Evolutionary conservation across 2,113 vertebrate species (phyloP).

Genomic region (Miniopterus natalensis): DNA sequence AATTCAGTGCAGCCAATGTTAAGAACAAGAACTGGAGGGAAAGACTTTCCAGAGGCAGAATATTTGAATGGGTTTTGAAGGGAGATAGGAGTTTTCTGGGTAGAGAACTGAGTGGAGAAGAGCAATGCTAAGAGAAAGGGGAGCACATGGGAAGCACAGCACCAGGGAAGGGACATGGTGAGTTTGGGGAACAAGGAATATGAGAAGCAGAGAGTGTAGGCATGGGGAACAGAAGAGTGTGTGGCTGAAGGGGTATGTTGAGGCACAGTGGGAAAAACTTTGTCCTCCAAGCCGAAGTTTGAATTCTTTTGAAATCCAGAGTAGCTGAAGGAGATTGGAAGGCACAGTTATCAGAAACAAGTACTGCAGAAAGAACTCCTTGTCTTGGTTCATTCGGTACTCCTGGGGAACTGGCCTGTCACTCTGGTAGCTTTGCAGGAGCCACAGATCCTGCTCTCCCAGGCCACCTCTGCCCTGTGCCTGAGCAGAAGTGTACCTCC

Average conservation of each 20-base stretch:
- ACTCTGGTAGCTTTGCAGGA: not conserved
- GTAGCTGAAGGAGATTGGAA: not conserved
- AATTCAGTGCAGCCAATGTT: not conserved
- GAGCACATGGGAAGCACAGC: not conserved
- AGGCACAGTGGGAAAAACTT: fast-evolving
- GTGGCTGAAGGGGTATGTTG: not conserved
- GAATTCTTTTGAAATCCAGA: not conserved
- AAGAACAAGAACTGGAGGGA: not conserved
- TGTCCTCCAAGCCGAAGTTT: not conserved
- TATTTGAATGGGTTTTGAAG: not conserved
- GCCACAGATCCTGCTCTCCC: no score
- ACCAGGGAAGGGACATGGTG: not conserved
- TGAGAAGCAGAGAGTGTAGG: not conserved
- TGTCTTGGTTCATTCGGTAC: not conserved
- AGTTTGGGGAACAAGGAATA: not conserved
- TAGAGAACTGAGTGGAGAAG: not conserved
- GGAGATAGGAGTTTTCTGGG: not conserved
- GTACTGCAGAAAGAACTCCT: not conserved
- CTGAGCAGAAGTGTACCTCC: not conserved
- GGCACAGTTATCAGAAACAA: not conserved
- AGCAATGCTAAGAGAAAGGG: not conserved
- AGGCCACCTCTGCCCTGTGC: not conserved
- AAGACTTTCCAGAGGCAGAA: not conserved
- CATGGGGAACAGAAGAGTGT: fast-evolving
- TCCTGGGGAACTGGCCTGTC: not conserved